phyloP scores from a whole-genome alignment of 1,140 invertebrate genomes.

The Cydia fagiglandana region DNA sequence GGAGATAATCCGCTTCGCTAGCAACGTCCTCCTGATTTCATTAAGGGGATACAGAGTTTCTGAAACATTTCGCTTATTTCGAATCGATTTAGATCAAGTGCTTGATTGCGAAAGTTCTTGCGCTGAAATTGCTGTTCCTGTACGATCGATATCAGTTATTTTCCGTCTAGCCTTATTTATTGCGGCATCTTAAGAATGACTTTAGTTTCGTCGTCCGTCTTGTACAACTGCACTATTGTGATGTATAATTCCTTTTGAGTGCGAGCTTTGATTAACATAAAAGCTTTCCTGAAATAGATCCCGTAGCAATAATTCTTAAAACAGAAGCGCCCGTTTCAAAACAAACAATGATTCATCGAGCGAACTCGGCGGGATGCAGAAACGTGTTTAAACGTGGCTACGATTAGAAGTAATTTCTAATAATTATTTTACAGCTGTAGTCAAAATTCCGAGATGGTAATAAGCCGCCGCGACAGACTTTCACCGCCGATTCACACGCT shows the following conservation, averaged over 20 bases:
- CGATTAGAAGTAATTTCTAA: conserved; percentile 29
- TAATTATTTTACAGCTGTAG: conserved; percentile 28
- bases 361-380: conserved; percentile 20
- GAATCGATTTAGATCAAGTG: conserved; percentile 67
- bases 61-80: conserved; percentile 55
- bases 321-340: conserved; percentile 29
- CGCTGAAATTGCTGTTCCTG: conserved; percentile 45
- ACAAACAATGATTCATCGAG: conserved; percentile 31
- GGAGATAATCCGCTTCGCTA: conserved; percentile 57
- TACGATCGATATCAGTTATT: conserved; percentile 39
- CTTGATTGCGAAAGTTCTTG: conserved; percentile 44
- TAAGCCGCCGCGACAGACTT: conserved; percentile 73
- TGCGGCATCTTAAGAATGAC: conserved; percentile 7
- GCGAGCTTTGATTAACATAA: conserved; percentile 31
- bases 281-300: conserved; percentile 25
- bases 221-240: conserved; percentile 22
- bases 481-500: conserved; percentile 74
- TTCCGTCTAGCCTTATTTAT: conserved; percentile 37
- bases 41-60: conserved; percentile 46
- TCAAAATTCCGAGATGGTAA: conserved; percentile 50
- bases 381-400: conserved; percentile 10
- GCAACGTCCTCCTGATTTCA: conserved; percentile 58
- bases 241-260: conserved; percentile 30
- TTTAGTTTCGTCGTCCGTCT: conserved; percentile 7
- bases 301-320: conserved; percentile 30